Evolutionary conservation across 2,888 invertebrate species (phyloP).

Genomic region (Napeogenes sylphis): DNA sequence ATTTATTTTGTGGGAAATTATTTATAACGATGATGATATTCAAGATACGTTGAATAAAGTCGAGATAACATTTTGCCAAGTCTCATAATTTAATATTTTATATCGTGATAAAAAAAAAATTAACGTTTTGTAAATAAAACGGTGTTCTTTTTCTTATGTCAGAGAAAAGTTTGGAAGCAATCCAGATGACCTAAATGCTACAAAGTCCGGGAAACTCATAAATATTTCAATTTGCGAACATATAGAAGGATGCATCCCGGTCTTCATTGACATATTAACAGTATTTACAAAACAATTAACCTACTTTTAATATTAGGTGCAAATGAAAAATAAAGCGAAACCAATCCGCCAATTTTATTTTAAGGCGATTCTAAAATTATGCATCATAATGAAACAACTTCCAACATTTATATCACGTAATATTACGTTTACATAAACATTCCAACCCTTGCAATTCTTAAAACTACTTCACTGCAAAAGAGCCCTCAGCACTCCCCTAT

Average conservation of each 20-base stretch:
- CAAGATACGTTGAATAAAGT: slow-evolving; percentile 1
- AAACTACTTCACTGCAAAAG: neutral
- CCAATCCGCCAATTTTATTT: too few species aligned
- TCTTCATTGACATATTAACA: slow-evolving; percentile 27
- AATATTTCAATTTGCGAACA: slow-evolving; percentile 53
- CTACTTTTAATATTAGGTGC: slow-evolving; percentile 25
- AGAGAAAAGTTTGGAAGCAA: slow-evolving; percentile 58
- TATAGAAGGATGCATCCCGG: slow-evolving; percentile 33
- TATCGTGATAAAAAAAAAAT: slow-evolving; percentile 1
- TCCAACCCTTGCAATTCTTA: neutral
- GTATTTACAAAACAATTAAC: slow-evolving; percentile 31
- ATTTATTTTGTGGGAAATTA: slow-evolving; percentile 14
- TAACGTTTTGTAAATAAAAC: slow-evolving; percentile 44
- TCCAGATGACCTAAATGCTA: slow-evolving; percentile 71
- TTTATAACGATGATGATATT: slow-evolving; percentile 1
- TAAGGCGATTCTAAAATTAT: neutral
- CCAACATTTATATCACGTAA: too few species aligned
- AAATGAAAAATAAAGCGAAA: slow-evolving; percentile 17
- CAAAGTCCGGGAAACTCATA: slow-evolving; percentile 47
- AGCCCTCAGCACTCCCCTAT: slow-evolving; percentile 17
- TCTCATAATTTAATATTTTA: neutral
- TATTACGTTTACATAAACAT: too few species aligned
- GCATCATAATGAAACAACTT: neutral
- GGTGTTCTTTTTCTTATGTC: slow-evolving; percentile 44
- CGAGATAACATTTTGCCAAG: neutral